phyloP scores from a whole-genome alignment of 2,113 vertebrate species.

The Periophthalmus modestus region DNA sequence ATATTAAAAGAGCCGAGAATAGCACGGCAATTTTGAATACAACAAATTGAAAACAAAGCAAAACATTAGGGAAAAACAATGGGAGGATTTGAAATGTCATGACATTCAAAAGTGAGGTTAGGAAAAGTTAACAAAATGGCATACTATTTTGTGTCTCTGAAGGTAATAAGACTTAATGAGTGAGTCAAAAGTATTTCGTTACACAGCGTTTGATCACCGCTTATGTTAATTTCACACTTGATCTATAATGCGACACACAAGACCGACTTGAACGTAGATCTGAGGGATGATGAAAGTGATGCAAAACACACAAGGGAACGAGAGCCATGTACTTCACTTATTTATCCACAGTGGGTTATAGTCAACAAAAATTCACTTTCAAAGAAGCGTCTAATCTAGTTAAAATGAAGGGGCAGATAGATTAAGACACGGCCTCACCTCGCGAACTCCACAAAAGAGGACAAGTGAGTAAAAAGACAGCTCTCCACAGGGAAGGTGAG shows the following conservation, averaged over 20 bases:
- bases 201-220: slow-evolving; percentile 5
- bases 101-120: slow-evolving; percentile 4
- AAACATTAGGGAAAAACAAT: slow-evolving; percentile 12
- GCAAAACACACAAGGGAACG: slow-evolving; percentile 3
- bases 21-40: not conserved
- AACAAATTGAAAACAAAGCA: slow-evolving; percentile 11
- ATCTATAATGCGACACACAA: slow-evolving; percentile 5
- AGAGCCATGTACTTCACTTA: not conserved
- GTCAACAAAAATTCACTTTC: slow-evolving; percentile 7
- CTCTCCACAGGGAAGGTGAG: slow-evolving; percentile 1
- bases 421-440: slow-evolving; percentile 1
- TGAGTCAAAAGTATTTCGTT: not conserved
- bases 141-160: not conserved
- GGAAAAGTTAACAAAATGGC: not conserved
- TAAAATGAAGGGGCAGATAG: not conserved
- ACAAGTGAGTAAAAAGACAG: not conserved
- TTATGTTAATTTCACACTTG: slow-evolving; percentile 20
- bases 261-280: slow-evolving; percentile 27
- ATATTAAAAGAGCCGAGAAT: slow-evolving; percentile 1
- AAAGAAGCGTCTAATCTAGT: not conserved
- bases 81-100: slow-evolving; percentile 10
- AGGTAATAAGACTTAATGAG: not conserved
- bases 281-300: slow-evolving; percentile 39
- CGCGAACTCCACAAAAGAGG: not conserved
- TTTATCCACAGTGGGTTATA: slow-evolving; percentile 4